Conservation (phyloP, 1,140 invertebrate genomes). For the Akabosia matsudoensis region DNA sequence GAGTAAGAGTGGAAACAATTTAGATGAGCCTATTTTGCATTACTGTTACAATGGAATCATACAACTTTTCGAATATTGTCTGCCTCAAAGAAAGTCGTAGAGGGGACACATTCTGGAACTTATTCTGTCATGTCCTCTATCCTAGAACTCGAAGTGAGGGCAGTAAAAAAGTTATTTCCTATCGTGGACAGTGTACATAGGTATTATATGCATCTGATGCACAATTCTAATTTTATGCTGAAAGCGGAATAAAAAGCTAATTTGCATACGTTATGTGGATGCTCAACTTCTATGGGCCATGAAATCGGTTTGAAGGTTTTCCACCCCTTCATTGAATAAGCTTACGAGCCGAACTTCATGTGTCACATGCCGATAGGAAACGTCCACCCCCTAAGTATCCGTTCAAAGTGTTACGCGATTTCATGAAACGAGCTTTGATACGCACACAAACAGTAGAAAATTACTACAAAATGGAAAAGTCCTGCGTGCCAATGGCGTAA, state of each 20-base stretch:
- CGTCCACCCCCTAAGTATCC: not conserved
- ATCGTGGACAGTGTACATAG: not conserved
- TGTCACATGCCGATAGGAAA: not conserved
- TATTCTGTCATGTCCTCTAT: too few relatives aligned
- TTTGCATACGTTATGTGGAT: conserved; percentile 8
- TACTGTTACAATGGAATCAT: too few relatives aligned
- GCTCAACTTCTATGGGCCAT: not conserved
- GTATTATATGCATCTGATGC: conserved; percentile 18
- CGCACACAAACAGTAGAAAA: not conserved
- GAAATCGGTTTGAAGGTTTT: not conserved
- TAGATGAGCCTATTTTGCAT: too few relatives aligned
- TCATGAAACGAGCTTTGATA: not conserved
- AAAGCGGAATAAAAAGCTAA: not conserved
- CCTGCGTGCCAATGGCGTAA: not conserved
- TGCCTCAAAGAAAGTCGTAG: too few relatives aligned
- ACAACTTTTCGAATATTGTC: too few relatives aligned
- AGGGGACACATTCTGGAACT: too few relatives aligned
- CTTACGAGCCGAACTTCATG: too few relatives aligned
- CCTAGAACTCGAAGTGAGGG: not conserved
- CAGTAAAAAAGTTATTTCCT: not conserved
- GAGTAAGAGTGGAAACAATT: too few relatives aligned
- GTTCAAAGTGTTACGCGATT: not conserved
- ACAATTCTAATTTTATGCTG: conserved; percentile 2
- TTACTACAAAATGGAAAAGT: not conserved
- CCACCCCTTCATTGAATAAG: not conserved